A percentile compares a stretch with the other conserved stretches of the same genome.
phyloP scores from a whole-genome alignment of 2,113 vertebrate genomes.

The Sinocyclocheilus anophthalmus region DNA sequence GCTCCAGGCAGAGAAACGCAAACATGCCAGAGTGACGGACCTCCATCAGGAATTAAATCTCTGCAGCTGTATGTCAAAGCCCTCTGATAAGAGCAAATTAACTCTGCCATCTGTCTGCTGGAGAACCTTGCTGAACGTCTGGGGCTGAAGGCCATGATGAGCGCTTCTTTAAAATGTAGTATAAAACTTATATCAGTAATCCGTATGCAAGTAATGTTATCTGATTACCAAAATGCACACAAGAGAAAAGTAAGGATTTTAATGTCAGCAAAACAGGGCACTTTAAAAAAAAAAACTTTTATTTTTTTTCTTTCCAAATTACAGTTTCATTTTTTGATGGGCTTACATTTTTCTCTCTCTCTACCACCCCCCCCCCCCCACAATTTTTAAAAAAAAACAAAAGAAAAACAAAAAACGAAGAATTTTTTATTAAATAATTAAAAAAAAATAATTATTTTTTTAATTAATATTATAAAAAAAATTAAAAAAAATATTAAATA shows the following conservation, averaged over 20 bases:
- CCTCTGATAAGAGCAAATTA: conserved; percentile 27
- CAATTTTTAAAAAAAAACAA: too few species aligned
- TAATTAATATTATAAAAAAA: too few species aligned
- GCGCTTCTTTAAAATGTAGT: not conserved
- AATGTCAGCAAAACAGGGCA: not conserved
- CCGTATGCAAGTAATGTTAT: not conserved
- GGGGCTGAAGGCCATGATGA: not conserved
- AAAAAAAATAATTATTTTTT: too few species aligned
- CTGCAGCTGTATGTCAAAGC: conserved; percentile 31
- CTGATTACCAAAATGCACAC: not conserved
- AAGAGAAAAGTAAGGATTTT: not conserved
- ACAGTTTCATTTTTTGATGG: too few species aligned
- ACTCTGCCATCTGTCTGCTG: conserved; percentile 34
- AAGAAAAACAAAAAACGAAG: too few species aligned
- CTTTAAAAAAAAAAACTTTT: too few species aligned
- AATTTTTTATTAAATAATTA: too few species aligned
- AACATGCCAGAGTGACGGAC: conserved; percentile 10
- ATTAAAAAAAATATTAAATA: too few species aligned
- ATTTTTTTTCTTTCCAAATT: too few species aligned
- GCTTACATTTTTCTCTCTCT: too few species aligned
- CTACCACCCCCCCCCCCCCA: too few species aligned
- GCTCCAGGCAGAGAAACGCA: conserved; percentile 26
- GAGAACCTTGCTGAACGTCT: not conserved
- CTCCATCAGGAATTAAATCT: conserved; percentile 39
- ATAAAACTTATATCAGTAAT: not conserved